A percentile compares a stretch with the other conserved stretches of the same genome.
Evolutionary conservation across 2,888 invertebrate species (phyloP).

Genomic region (Xanthia togata): DNA sequence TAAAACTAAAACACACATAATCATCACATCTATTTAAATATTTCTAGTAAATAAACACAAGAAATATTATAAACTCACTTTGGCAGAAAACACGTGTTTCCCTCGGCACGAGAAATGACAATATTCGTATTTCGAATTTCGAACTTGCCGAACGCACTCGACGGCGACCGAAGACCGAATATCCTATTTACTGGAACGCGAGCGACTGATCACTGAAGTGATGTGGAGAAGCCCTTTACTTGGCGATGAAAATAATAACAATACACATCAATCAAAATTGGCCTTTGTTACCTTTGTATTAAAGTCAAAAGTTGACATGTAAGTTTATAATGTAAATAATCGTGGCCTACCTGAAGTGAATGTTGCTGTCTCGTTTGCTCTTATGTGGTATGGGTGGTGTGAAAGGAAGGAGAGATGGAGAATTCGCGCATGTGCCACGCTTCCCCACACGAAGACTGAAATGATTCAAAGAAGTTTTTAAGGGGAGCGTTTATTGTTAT

Average conservation of each 20-base stretch:
- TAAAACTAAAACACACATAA: slow-evolving; percentile 41
- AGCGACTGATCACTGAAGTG: slow-evolving; percentile 72
- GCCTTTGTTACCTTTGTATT: slow-evolving; percentile 59
- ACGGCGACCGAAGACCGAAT: slow-evolving; percentile 77
- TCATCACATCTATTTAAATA: slow-evolving; percentile 43
- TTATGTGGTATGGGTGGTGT: slow-evolving; percentile 58
- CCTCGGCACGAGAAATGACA: slow-evolving; percentile 61
- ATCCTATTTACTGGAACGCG: slow-evolving; percentile 73
- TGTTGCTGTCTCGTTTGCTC: slow-evolving; percentile 77
- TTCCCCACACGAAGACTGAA: slow-evolving; percentile 74
- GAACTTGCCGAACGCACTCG: slow-evolving; percentile 68
- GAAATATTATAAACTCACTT: slow-evolving; percentile 69
- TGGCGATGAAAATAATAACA: slow-evolving; percentile 79
- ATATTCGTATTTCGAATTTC: slow-evolving; percentile 64
- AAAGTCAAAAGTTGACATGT: slow-evolving; percentile 67
- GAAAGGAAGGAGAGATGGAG: slow-evolving; percentile 70
- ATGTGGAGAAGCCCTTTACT: slow-evolving; percentile 76
- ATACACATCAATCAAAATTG: slow-evolving; percentile 68
- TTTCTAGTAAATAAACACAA: slow-evolving; percentile 44
- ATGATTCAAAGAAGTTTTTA: slow-evolving; percentile 79
- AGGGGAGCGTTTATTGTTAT: slow-evolving; percentile 77
- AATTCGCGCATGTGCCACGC: slow-evolving; percentile 81
- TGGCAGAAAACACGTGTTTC: slow-evolving; percentile 69
- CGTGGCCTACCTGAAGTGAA: slow-evolving; percentile 72
- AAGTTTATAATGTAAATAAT: slow-evolving; percentile 72